Evolutionary conservation across 1,140 invertebrate genomes (phyloP).

Genomic region (Trialeurodes vaporariorum): DNA sequence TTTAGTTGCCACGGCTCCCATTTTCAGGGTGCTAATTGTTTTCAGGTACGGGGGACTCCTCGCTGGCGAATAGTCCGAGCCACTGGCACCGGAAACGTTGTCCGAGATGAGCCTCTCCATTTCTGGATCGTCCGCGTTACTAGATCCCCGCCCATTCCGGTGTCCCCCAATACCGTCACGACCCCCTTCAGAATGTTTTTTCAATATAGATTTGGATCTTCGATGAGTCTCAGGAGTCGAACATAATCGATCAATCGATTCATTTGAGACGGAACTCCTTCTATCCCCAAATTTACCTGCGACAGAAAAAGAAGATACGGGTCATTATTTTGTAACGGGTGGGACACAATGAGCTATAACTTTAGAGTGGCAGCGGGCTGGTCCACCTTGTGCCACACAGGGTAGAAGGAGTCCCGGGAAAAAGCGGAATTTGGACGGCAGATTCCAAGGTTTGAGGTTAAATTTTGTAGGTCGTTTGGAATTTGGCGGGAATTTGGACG

Average conservation of each 20-base stretch:
- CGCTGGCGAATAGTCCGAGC: constrained; percentile 35
- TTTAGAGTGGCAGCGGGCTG: no score
- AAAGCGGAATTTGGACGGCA: no score
- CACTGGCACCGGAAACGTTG: constrained; percentile 23
- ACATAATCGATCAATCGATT: constrained; percentile 52
- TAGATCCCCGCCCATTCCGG: constrained; percentile 28
- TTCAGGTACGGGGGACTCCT: constrained; percentile 23
- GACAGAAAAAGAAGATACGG: constrained; percentile 26
- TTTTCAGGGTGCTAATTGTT: constrained; percentile 13
- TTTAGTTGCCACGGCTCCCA: constrained; percentile 4
- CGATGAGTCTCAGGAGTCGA: constrained; percentile 49
- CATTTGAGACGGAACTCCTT: constrained; percentile 55
- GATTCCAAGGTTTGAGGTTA: no score
- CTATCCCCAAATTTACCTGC: constrained; percentile 46
- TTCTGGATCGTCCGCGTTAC: constrained; percentile 47
- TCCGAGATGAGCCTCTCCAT: constrained; percentile 63
- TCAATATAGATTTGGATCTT: constrained; percentile 63
- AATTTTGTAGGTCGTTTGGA: no score
- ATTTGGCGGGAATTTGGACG: no score
- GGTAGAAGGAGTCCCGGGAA: no score
- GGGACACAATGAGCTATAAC: no score
- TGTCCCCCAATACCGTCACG: constrained; percentile 23
- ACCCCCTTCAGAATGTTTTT: constrained; percentile 48
- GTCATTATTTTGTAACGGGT: no score
- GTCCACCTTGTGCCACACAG: no score